Conservation (phyloP, 2,888 invertebrate genomes). For the Leuctra nigra region DNA sequence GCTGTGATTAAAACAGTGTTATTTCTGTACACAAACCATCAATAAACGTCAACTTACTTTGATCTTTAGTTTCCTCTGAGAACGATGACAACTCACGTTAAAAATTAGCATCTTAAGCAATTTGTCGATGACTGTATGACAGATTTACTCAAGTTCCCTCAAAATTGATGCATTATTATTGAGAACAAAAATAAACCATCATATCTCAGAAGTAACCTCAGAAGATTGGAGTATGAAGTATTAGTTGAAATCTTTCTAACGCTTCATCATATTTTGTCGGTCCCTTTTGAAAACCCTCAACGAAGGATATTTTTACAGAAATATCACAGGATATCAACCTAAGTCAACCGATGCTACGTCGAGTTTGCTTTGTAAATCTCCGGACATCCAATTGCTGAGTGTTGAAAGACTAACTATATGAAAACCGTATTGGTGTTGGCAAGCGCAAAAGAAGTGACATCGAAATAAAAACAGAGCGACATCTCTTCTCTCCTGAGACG, state of each 20-base stretch:
- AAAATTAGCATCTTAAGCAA: no score
- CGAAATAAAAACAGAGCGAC: neutral
- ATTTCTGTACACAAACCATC: no score
- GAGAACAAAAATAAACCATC: constrained; percentile 10
- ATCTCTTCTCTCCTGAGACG: no score
- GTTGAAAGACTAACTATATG: neutral
- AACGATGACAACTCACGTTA: no score
- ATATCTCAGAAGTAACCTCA: neutral
- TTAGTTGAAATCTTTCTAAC: neutral
- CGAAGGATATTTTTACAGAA: neutral
- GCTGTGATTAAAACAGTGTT: no score
- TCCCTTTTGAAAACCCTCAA: neutral
- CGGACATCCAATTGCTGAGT: neutral
- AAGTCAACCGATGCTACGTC: no score
- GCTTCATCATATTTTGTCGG: neutral
- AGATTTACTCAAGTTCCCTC: no score
- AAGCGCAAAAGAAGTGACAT: neutral
- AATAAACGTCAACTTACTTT: no score
- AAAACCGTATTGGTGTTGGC: constrained; percentile 1
- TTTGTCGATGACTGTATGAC: no score
- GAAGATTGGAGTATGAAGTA: neutral
- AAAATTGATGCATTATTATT: no score
- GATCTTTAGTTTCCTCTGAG: no score
- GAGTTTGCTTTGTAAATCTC: neutral
- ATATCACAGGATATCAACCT: constrained; percentile 4